Evolutionary conservation across 2,888 invertebrate species (phyloP).

Genomic region (Cotesia congregata): DNA sequence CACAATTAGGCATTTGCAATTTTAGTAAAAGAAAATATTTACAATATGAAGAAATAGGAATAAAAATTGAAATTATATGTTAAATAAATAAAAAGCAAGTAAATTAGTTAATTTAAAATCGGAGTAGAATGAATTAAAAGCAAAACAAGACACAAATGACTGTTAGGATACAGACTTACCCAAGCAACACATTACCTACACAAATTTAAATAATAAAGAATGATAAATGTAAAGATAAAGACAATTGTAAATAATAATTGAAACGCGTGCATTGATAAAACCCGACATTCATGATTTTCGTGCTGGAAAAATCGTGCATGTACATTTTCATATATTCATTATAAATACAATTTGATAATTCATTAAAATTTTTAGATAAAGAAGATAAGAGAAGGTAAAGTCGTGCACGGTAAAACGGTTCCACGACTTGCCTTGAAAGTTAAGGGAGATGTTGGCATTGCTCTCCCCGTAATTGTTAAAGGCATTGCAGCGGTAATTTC

Average conservation of each 20-base stretch:
- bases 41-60: background rate
- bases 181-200: slow-evolving; percentile 4
- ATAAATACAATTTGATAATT: slow-evolving; percentile 7
- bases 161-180: slow-evolving; percentile 24
- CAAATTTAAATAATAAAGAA: background rate
- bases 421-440: slow-evolving; percentile 92
- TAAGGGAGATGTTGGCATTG: slow-evolving; percentile 99
- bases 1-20: slow-evolving; percentile 44
- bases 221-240: background rate
- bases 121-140: slow-evolving; percentile 6
- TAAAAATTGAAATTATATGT: background rate
- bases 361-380: background rate
- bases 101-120: background rate
- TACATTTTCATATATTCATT: slow-evolving; percentile 2
- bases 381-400: background rate
- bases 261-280: slow-evolving; percentile 20
- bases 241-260: slow-evolving; percentile 12
- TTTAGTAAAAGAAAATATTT: slow-evolving; percentile 1
- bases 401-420: slow-evolving; percentile 17
- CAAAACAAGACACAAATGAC: slow-evolving; percentile 21
- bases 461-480: slow-evolving; percentile 99
- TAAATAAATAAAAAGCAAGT: background rate
- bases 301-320: slow-evolving; percentile 32
- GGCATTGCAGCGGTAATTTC: slow-evolving; percentile 99
- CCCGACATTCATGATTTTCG: slow-evolving; percentile 17